phyloP scores from a whole-genome alignment of 2,888 invertebrate genomes.

The Pandemis heparana region DNA sequence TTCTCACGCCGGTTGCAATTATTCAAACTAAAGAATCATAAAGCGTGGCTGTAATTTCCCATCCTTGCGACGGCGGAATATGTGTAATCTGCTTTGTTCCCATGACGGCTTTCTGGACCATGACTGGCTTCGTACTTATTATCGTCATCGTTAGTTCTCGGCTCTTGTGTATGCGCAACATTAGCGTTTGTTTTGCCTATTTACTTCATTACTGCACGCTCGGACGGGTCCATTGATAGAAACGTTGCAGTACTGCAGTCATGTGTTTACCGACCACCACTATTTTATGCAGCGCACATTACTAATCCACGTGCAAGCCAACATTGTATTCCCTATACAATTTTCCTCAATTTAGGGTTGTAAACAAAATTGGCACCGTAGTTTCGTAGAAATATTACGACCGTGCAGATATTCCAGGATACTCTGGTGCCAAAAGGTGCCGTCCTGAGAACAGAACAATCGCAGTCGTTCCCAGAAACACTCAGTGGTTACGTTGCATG shows the following conservation, averaged over 20 bases:
- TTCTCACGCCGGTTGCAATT: slow-evolving; percentile 60
- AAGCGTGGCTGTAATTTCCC: slow-evolving; percentile 56
- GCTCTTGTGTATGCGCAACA: slow-evolving; percentile 12
- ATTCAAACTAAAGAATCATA: slow-evolving; percentile 56
- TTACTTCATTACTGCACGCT: slow-evolving; percentile 35
- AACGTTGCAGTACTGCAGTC: slow-evolving; percentile 8
- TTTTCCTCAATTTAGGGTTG: slow-evolving; percentile 59
- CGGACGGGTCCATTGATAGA: slow-evolving; percentile 33
- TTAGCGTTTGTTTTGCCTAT: slow-evolving; percentile 21
- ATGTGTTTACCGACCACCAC: slow-evolving; percentile 28
- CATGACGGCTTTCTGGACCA: slow-evolving; percentile 78
- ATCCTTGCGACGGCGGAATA: slow-evolving; percentile 56
- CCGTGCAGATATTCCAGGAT: slow-evolving; percentile 53
- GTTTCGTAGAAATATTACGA: slow-evolving; percentile 54
- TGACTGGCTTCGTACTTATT: slow-evolving; percentile 59
- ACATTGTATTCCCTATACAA: slow-evolving; percentile 49
- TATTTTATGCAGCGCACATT: slow-evolving; percentile 15
- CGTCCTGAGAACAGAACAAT: slow-evolving; percentile 71
- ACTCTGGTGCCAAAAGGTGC: slow-evolving; percentile 58
- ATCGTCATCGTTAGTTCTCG: slow-evolving; percentile 55
- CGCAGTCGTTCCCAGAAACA: slow-evolving; percentile 67
- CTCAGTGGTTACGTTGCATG: slow-evolving; percentile 61
- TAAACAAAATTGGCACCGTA: slow-evolving; percentile 49
- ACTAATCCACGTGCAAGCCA: slow-evolving; percentile 36
- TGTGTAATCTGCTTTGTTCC: slow-evolving; percentile 71